Percentiles rank a stretch among this genome's conserved stretches.
Conservation (phyloP, 2,797 vertebrate species). For the Melopsittacus undulatus region DNA sequence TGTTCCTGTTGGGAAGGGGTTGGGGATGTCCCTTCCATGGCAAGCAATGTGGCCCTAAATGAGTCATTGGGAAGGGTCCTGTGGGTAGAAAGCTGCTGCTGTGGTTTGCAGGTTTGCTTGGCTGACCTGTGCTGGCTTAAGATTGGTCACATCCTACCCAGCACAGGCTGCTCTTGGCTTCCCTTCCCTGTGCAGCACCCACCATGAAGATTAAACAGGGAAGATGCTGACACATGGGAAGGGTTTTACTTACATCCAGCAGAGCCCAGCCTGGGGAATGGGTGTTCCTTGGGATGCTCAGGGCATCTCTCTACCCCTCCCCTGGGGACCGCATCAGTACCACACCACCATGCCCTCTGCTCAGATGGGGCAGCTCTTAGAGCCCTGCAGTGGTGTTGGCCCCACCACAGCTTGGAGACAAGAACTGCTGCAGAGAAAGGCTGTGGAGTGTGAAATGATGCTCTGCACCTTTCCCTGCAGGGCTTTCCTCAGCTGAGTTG, state of each 20-base stretch:
- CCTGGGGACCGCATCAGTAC: neutral
- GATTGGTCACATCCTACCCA: rapidly evolving
- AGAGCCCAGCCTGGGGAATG: neutral
- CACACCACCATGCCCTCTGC: neutral
- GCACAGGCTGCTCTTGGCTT: neutral
- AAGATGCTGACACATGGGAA: neutral
- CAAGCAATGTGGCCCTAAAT: rapidly evolving
- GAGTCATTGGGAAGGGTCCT: neutral
- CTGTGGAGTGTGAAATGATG: neutral
- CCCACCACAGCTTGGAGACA: neutral
- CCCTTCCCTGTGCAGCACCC: neutral
- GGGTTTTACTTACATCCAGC: neutral
- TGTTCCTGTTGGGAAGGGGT: neutral
- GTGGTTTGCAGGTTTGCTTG: neutral
- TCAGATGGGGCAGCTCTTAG: neutral
- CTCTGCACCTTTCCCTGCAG: neutral
- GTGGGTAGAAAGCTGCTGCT: neutral
- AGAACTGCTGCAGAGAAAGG: neutral
- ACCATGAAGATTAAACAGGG: neutral
- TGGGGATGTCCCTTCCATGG: neutral
- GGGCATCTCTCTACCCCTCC: neutral
- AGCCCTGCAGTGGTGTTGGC: neutral
- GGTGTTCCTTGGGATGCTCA: neutral
- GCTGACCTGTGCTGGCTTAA: neutral
- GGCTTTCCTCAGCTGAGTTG: neutral